Conservation (phyloP, 2,888 invertebrate genomes). For the Drosophila meridionalis region DNA sequence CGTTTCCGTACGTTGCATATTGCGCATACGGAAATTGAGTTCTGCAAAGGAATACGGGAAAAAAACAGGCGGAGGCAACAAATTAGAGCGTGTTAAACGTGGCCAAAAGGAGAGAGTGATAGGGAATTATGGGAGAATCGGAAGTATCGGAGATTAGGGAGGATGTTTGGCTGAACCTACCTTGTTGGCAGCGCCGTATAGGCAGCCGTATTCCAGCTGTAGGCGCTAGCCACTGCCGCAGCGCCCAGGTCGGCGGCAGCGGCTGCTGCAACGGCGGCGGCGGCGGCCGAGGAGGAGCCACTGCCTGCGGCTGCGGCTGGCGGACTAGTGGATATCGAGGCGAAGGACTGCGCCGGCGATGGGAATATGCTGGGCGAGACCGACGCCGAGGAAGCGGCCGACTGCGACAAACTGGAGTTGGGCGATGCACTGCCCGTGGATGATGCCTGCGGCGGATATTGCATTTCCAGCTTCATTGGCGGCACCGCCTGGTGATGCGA, state of each 20-base stretch:
- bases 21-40: slow-evolving; percentile 84
- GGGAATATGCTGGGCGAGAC: slow-evolving; percentile 84
- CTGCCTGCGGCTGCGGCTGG: slow-evolving; percentile 59
- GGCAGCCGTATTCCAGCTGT: slow-evolving; percentile 80
- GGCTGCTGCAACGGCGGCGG: slow-evolving; percentile 67
- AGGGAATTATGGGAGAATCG: neutral
- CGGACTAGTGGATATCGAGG: slow-evolving; percentile 81
- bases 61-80: slow-evolving; percentile 1
- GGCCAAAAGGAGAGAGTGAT: neutral
- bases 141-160: neutral
- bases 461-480: slow-evolving; percentile 82
- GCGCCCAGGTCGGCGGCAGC: slow-evolving; percentile 77
- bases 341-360: slow-evolving; percentile 83
- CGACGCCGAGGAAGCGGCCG: slow-evolving; percentile 83
- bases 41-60: slow-evolving; percentile 56
- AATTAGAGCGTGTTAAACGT: slow-evolving; percentile 26
- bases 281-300: slow-evolving; percentile 63
- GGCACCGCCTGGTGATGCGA: slow-evolving; percentile 42
- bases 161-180: slow-evolving; percentile 58
- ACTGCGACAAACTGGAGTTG: slow-evolving; percentile 82
- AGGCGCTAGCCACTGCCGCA: slow-evolving; percentile 77
- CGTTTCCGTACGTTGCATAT: slow-evolving; percentile 84
- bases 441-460: slow-evolving; percentile 84
- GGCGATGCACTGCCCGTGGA: slow-evolving; percentile 84
- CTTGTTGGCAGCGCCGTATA: slow-evolving; percentile 81